Conservation (phyloP, 2,797 vertebrate species). For the Mallotus villosus region DNA sequence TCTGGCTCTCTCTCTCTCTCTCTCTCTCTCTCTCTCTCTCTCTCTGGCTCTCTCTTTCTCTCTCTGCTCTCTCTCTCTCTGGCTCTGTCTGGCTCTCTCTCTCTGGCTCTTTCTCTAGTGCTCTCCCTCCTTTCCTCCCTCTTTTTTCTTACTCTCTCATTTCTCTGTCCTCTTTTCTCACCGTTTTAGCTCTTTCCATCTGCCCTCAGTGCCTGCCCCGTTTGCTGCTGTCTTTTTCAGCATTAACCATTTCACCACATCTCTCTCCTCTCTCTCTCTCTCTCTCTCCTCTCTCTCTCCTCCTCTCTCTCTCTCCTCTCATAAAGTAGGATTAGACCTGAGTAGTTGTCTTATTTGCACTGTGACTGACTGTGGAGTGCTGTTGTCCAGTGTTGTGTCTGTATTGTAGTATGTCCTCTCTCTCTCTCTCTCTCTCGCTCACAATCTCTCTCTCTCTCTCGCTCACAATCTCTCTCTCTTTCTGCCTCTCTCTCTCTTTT, state of each 20-base stretch:
- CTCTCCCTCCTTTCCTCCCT: not conserved
- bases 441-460: conserved; percentile 57
- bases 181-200: conserved; percentile 45
- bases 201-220: not conserved
- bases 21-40: conserved; percentile 35
- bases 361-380: conserved; percentile 84
- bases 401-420: conserved; percentile 86
- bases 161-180: conserved; percentile 29
- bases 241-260: conserved; percentile 15
- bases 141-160: not conserved
- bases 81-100: conserved; percentile 14
- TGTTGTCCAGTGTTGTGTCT: conserved; percentile 86
- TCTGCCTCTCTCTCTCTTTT: conserved; percentile 71
- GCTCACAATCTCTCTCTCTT: conserved; percentile 64
- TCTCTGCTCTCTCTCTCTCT: conserved; percentile 31
- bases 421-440: conserved; percentile 79
- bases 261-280: conserved; percentile 21
- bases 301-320: too few species aligned
- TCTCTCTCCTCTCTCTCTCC: conserved; percentile 14
- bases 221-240: not conserved
- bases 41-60: conserved; percentile 41
- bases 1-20: conserved; percentile 10
- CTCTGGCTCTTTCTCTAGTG: conserved; percentile 1
- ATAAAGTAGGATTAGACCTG: conserved; percentile 71
- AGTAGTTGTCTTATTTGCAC: conserved; percentile 85